Percentiles rank a stretch among this genome's conserved stretches.
phyloP scores from a whole-genome alignment of 1,140 invertebrate genomes.

The Sycophaga agraensis region DNA sequence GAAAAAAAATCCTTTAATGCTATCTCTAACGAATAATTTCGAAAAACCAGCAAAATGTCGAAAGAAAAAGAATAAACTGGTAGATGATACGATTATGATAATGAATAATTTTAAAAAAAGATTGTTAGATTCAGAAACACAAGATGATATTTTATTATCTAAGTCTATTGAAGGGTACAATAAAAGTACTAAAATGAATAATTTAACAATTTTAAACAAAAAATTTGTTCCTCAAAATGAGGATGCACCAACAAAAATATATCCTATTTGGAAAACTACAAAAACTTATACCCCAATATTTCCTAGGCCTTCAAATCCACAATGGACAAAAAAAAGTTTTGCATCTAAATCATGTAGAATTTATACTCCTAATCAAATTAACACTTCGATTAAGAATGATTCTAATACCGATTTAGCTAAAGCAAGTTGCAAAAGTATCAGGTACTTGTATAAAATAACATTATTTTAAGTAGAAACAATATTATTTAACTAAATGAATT shows the following conservation, averaged over 20 bases:
- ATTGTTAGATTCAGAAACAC: background rate
- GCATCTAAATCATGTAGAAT: background rate
- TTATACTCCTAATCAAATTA: slow-evolving; percentile 4
- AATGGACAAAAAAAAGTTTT: background rate
- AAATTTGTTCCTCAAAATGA: background rate
- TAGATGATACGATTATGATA: background rate
- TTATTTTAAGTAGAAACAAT: too few species aligned
- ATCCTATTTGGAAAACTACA: slow-evolving; percentile 14
- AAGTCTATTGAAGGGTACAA: too few species aligned
- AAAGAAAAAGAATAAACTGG: background rate
- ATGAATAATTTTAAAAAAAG: slow-evolving; percentile 16
- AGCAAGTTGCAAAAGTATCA: background rate
- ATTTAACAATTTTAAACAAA: background rate
- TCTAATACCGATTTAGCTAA: background rate
- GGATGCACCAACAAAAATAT: background rate
- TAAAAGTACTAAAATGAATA: background rate
- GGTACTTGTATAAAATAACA: background rate
- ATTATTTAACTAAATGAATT: too few species aligned
- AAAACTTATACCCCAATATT: slow-evolving; percentile 15
- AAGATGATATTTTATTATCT: too few species aligned
- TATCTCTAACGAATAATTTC: background rate
- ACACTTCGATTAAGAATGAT: background rate
- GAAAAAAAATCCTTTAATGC: slow-evolving; percentile 6
- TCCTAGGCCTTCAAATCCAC: background rate
- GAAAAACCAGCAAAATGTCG: background rate